Evolutionary conservation across 2,888 invertebrate species (phyloP), one percentile per base, ranked within the genome.

Genomic region (Callosobruchus maculatus): DNA sequence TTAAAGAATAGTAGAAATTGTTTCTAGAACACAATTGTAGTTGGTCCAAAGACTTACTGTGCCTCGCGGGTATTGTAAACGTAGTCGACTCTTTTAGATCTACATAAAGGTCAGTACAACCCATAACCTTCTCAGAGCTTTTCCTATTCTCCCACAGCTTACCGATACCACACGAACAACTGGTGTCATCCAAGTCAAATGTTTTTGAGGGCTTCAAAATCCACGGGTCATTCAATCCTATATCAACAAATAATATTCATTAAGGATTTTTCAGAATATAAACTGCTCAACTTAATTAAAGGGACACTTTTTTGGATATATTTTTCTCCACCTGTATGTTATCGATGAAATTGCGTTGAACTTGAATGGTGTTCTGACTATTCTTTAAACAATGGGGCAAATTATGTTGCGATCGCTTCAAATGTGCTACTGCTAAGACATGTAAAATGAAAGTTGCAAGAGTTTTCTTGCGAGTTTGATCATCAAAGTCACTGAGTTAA

Each of bases 41-140:
- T 80, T 95, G 94, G 85, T 95, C 95, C 78, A 95, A 86, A 0
- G 95, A 95, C 84, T 94, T 95, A 85, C 95, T 95, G 83, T 95
- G 95, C 74, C 94, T 89, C 13, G 84, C 75, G 22, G 84, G 83
- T 69, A 82, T 78, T 2, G 80, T 77, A 71, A 79, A 80, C 72
- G 73, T 77, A 21, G 79, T 70, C 22, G 76, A 74, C 72, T 81
- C 81, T 30, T 78, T 77, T 73, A 80, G 76, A 70, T 77, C 75
- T n/a, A 30, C 2, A 71, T 77, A 78, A 20, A 79, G 72, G 66
- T 82, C 81, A 13, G 73, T 73, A 22, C 77, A 78, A 21, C 79
- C 77, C 20, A 80, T 71, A 0, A 79, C 80, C 70, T 80, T 82
- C 71, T 81, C 80, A 4, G 80, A 77, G 22, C 76, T 76, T 76